Evolutionary conservation across 2,113 vertebrate species (phyloP).

Genomic region (Ptychochromis oligacanthus): DNA sequence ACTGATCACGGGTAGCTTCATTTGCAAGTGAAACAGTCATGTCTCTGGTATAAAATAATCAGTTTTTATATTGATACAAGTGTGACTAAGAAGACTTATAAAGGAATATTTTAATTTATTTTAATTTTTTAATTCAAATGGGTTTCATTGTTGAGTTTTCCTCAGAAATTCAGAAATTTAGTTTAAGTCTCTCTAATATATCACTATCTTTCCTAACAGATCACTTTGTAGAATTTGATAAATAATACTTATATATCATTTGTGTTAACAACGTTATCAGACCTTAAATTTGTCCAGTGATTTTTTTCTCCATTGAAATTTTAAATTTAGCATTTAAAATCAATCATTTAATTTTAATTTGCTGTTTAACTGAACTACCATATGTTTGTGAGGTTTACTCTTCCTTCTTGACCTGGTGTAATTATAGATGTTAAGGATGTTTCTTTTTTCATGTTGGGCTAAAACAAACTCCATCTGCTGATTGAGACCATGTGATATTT

Average conservation of each 20-base stretch:
- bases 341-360: too few species aligned
- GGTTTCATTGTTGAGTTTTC: neutral
- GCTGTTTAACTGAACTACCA: too few species aligned
- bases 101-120: fast-evolving
- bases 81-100: fast-evolving
- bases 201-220: neutral
- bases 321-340: too few species aligned
- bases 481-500: neutral
- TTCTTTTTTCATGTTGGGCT: too few species aligned
- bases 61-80: neutral
- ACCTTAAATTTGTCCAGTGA: too few species aligned
- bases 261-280: too few species aligned
- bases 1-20: too few species aligned
- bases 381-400: too few species aligned
- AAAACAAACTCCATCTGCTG: neutral
- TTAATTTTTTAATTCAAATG: fast-evolving
- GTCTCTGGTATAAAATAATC: neutral
- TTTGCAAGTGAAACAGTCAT: too few species aligned
- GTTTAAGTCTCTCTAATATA: too few species aligned
- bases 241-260: neutral
- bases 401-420: neutral
- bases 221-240: neutral
- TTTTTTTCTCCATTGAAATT: too few species aligned
- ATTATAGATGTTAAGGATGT: neutral
- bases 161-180: too few species aligned